Evolutionary conservation across 2,797 vertebrate genomes (phyloP).

Genomic region (Anabacerthia variegaticeps): DNA sequence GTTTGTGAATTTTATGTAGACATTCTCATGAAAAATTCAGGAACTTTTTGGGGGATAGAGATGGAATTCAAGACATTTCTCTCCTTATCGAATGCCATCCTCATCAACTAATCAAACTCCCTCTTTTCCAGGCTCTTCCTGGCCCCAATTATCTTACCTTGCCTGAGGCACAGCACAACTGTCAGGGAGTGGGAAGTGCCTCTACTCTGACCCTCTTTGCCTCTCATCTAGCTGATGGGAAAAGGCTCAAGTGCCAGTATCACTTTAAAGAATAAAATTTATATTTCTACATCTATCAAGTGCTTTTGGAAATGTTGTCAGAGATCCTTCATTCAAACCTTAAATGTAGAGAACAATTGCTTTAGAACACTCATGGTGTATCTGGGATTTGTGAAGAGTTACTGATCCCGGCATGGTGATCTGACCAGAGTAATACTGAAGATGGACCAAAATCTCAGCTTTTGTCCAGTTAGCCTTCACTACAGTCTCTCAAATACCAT

Average conservation of each 20-base stretch:
- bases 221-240: neutral
- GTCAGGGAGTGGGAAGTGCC: neutral
- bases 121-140: neutral
- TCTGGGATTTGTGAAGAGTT: neutral
- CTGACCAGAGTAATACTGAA: neutral
- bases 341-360: neutral
- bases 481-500: neutral
- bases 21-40: constrained; percentile 46
- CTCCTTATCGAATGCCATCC: neutral
- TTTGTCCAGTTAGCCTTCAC: neutral
- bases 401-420: neutral
- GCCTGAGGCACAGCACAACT: neutral
- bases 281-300: neutral
- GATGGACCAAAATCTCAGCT: neutral
- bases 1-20: neutral
- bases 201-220: neutral
- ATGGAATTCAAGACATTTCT: neutral
- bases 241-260: neutral
- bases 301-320: neutral
- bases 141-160: neutral
- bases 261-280: neutral
- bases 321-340: neutral
- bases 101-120: neutral
- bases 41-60: neutral
- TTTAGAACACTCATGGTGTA: neutral